Evolutionary conservation across 2,888 invertebrate species (phyloP).

Genomic region (Ophion ventricosus): DNA sequence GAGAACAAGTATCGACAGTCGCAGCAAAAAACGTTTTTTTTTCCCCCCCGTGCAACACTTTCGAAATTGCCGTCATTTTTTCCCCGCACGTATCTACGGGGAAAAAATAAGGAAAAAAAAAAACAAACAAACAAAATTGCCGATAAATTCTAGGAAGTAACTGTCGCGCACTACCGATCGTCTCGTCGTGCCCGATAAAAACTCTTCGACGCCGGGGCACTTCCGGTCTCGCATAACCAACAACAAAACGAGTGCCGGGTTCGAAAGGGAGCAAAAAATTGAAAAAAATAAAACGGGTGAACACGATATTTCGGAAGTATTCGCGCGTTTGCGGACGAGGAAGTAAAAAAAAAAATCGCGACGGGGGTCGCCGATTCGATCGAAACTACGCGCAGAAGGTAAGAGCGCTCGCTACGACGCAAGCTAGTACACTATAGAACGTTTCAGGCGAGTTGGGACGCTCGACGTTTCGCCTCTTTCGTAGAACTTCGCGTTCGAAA

Average conservation of each 20-base stretch:
- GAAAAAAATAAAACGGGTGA: neutral
- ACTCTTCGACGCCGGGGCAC: neutral
- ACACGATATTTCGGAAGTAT: neutral
- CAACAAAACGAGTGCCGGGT: neutral
- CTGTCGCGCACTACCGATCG: neutral
- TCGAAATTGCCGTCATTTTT: neutral
- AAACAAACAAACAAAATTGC: neutral
- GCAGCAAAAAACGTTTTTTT: neutral
- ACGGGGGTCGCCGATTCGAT: constrained; percentile 6
- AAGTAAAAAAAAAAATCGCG: constrained; percentile 17
- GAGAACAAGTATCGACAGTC: neutral
- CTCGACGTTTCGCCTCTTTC: constrained; percentile 43
- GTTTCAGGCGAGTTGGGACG: constrained; percentile 43
- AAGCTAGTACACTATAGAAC: constrained; percentile 46
- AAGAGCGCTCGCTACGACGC: constrained; percentile 40
- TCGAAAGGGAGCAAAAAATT: neutral
- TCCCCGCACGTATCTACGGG: neutral
- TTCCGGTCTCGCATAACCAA: constrained; percentile 20
- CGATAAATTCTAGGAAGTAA: neutral
- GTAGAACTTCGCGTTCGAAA: constrained; percentile 22
- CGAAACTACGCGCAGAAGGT: constrained; percentile 3
- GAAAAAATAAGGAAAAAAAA: neutral
- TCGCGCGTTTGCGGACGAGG: neutral
- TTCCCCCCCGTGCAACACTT: neutral
- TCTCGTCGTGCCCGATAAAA: neutral